Percentiles rank a stretch among this genome's conserved stretches.
These are phyloP conservation scores for Microdon myrmicae DNA, from an alignment of 2,888 invertebrate species.

Conservation along the genomic window DNA sequence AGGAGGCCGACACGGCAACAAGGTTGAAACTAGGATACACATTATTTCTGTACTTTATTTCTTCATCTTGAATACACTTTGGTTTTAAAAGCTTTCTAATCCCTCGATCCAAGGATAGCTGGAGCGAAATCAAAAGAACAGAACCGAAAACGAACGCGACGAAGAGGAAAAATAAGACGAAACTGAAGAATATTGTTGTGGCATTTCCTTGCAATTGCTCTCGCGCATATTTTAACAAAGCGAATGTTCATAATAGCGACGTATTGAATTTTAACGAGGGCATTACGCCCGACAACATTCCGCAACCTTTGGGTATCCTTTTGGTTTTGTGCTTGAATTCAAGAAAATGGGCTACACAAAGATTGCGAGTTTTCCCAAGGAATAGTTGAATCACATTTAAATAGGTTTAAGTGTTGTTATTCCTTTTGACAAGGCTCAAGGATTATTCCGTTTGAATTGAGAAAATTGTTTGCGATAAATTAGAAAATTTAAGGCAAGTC, in stretches of 20 bases:
- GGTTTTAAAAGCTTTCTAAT: constrained; percentile 49
- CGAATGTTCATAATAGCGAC: constrained; percentile 51
- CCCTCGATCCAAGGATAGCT: constrained; percentile 23
- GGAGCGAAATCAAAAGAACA: constrained; percentile 3
- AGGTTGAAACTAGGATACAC: constrained; percentile 42
- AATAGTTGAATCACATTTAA: constrained; percentile 22
- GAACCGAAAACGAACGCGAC: too few species aligned
- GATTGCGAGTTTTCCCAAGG: constrained; percentile 1
- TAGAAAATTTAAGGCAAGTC: too few species aligned
- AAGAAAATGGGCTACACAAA: constrained; percentile 24
- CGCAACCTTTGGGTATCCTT: constrained; percentile 31
- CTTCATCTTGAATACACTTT: constrained; percentile 49
- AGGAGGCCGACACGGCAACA: constrained; percentile 1
- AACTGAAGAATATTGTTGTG: constrained; percentile 21
- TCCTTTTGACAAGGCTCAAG: too few species aligned
- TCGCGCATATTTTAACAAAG: constrained; percentile 53
- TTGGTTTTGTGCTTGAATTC: constrained; percentile 24
- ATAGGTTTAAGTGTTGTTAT: constrained; percentile 38
- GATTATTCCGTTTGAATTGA: too few species aligned
- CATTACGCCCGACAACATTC: too few species aligned
- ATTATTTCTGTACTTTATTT: constrained; percentile 50
- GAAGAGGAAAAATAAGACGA: constrained; percentile 10
- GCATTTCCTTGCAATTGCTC: constrained; percentile 48
- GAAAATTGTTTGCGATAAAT: too few species aligned
- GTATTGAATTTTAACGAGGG: constrained; percentile 52